These are phyloP conservation scores for Lepilemur ruficaudatus DNA, from an alignment of 2,797 vertebrate genomes.

Conservation along the genomic window DNA sequence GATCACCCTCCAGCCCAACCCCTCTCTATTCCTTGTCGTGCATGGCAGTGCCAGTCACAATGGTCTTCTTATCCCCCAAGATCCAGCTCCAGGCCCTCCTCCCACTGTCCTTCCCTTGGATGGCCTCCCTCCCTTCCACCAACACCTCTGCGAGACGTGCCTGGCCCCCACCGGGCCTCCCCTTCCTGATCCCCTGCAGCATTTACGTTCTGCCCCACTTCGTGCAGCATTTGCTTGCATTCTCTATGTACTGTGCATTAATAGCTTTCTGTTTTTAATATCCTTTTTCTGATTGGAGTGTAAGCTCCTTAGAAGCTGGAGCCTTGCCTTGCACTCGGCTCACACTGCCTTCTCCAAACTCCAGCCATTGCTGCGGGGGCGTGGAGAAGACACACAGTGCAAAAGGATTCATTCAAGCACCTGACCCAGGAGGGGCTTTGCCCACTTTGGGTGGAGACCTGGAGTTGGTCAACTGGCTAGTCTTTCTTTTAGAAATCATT, in stretches of 20 bases:
- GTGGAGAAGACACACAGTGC: fast-evolving
- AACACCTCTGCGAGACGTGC: fast-evolving
- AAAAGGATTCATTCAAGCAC: background rate
- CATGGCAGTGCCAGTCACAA: fast-evolving
- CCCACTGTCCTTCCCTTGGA: fast-evolving
- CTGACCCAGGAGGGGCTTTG: background rate
- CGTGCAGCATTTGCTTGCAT: background rate
- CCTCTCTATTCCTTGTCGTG: no score
- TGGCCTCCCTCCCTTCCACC: background rate
- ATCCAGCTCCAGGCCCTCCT: no score
- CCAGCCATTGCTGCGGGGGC: background rate
- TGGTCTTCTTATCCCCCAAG: background rate
- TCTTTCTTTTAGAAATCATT: background rate
- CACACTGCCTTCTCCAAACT: background rate
- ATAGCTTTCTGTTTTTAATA: constrained; percentile 25
- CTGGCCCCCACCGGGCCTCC: background rate
- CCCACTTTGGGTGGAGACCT: background rate
- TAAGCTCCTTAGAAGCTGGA: constrained; percentile 20
- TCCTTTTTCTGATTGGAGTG: background rate
- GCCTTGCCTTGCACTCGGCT: background rate
- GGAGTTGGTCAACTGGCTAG: background rate
- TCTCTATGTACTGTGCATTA: background rate
- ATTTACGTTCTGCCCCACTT: background rate
- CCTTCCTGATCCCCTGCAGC: background rate
- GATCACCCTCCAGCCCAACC: background rate